Conservation (phyloP, 2,797 vertebrate genomes). For the Luscinia luscinia region DNA sequence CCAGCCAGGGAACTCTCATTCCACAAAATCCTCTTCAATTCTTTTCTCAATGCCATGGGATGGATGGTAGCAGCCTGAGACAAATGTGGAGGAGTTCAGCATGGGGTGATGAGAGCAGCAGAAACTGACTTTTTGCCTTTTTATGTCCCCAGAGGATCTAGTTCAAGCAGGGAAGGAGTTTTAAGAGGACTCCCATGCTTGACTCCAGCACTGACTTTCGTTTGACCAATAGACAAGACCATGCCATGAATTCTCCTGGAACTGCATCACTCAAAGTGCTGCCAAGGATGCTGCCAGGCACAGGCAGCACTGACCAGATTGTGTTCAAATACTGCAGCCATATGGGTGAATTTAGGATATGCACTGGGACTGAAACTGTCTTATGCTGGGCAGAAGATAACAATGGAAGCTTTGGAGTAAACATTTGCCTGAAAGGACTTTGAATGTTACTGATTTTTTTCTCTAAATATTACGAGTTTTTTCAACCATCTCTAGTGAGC, state of each 20-base stretch:
- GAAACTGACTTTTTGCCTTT: background rate
- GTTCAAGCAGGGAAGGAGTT: background rate
- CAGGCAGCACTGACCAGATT: background rate
- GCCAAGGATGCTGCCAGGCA: background rate
- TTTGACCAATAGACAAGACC: background rate
- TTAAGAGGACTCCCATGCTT: background rate
- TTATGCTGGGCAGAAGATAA: background rate
- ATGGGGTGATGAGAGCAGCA: background rate
- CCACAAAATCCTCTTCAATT: background rate
- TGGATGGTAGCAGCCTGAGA: background rate
- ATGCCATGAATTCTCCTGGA: background rate
- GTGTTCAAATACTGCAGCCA: background rate
- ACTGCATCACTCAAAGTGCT: background rate
- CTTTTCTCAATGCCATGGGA: background rate
- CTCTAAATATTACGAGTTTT: background rate
- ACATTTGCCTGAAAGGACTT: background rate
- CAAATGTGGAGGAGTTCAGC: background rate
- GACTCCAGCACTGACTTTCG: background rate
- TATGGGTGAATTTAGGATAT: background rate
- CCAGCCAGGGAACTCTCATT: background rate
- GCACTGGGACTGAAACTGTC: background rate
- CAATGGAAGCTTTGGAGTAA: background rate
- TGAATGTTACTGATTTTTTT: background rate
- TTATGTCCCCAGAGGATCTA: fast-evolving
- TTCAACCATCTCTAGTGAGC: conserved; percentile 3